Evolutionary conservation across 2,888 invertebrate species (phyloP).

Genomic region (Panopea generosa): DNA sequence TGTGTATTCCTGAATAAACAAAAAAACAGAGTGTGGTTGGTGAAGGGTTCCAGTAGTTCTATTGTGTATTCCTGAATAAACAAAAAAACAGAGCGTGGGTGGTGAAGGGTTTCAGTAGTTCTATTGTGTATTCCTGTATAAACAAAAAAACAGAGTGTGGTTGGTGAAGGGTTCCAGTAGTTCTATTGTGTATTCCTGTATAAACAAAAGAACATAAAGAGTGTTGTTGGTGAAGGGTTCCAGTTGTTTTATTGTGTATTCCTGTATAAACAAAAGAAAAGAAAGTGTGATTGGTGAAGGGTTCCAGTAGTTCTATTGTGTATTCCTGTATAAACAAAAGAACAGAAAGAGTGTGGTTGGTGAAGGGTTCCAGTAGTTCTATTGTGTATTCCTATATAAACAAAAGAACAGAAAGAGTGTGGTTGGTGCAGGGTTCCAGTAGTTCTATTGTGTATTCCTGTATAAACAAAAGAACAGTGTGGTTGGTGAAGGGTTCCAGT

Average conservation of each 20-base stretch:
- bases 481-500: no score
- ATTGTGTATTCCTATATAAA: no score
- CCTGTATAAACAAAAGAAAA: slow-evolving; percentile 86
- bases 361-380: no score
- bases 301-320: no score
- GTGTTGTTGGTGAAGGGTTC: slow-evolving; percentile 91
- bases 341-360: no score
- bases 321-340: no score
- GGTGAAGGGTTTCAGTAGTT: slow-evolving; percentile 90
- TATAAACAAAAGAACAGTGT: no score
- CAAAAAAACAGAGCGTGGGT: slow-evolving; percentile 91
- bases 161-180: slow-evolving; percentile 91
- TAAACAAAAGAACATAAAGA: slow-evolving; percentile 91
- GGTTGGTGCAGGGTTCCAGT: slow-evolving; percentile 91
- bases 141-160: slow-evolving; percentile 91
- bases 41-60: no score
- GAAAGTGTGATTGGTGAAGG: no score
- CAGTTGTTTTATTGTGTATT: slow-evolving; percentile 88
- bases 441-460: slow-evolving; percentile 88
- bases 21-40: no score
- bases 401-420: slow-evolving; percentile 90
- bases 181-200: no score
- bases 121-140: slow-evolving; percentile 89
- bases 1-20: no score
- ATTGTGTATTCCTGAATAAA: slow-evolving; percentile 89